These are phyloP conservation scores for Tautogolabrus adspersus DNA, from an alignment of 2,113 vertebrate species.

Conservation along the genomic window DNA sequence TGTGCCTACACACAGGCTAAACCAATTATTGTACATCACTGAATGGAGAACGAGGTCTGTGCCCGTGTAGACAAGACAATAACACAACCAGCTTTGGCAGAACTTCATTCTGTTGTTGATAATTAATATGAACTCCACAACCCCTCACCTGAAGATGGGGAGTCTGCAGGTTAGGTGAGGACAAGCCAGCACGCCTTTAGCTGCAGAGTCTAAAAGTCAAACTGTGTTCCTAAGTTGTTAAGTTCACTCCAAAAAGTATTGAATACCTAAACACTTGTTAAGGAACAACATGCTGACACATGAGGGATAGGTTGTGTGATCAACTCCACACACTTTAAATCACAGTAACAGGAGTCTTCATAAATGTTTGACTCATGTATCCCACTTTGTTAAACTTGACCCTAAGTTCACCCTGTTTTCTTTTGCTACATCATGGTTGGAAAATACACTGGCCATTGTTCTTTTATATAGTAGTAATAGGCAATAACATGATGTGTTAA, in stretches of 20 bases:
- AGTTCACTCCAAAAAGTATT: not conserved
- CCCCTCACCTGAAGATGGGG: no score
- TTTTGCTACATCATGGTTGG: not conserved
- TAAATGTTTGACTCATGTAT: slow-evolving; percentile 1
- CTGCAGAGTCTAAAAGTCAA: not conserved
- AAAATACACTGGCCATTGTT: not conserved
- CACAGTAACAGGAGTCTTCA: not conserved
- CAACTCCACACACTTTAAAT: not conserved
- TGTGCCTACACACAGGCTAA: not conserved
- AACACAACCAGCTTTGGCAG: not conserved
- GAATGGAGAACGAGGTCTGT: not conserved
- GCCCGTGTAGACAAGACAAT: not conserved
- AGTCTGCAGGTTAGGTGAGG: not conserved
- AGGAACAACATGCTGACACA: not conserved
- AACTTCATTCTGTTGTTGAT: not conserved
- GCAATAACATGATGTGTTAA: not conserved
- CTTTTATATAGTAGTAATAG: not conserved
- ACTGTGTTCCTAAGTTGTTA: not conserved
- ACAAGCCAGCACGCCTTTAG: not conserved
- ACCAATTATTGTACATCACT: not conserved
- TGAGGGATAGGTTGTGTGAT: not conserved
- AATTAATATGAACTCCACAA: not conserved
- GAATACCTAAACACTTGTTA: not conserved
- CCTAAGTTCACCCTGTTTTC: not conserved
- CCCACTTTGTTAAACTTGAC: not conserved